Base-by-base conservation (phyloP, 2,113 vertebrate genomes). In the Pseudolaguvia tuberculata region DNA sequence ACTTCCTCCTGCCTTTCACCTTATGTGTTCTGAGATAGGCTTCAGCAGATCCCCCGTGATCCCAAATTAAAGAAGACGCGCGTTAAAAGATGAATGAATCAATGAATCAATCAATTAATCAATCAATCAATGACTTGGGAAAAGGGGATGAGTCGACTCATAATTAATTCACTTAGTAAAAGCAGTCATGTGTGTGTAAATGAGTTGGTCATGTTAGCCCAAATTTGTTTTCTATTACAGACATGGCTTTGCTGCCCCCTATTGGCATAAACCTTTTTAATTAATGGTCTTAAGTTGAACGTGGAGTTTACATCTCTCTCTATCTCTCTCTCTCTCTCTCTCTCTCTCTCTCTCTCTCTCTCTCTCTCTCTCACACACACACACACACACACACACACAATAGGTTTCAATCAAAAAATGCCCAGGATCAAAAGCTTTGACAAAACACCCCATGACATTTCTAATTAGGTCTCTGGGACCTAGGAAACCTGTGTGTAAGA, bases 381-480 rank as follows among this genome's bases (percentile, higher is more conserved):
- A n/a, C n/a, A 23, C n/a, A 71, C 66, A 47, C 39, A 18, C 67
- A 62, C 71, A 50, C 57, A 51, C 45, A 73, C 27, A 59, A 14
- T 39, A 75, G 21, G 23, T 17, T 65, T 27, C 1, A 65, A 53
- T 70, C 39, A 14, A 27, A 57, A 47, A 73, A 4, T 18, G 27
- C 31, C 23, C 20, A 2, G 48, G 59, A 73, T 73, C 58, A 73
- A 73, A 53, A 48, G 14, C 21, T 21, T 31, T 13, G 17, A 53
- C 70, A 27, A 61, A 62, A 61, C 45, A 21, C 63, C 52, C 59
- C 63, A 73, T 63, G 56, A 62, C 59, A 31, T 13, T 62, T 20
- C 18, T 78, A 78, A 78, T 78, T 65, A 78, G 77, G 65, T 70
- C 77, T 52, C 53, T 78, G 77, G 70, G 70, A 78, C 23, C 55